Evolutionary conservation across 2,888 invertebrate genomes (phyloP), one percentile per base, ranked within the genome.

Genomic region (Eulithis testata): DNA sequence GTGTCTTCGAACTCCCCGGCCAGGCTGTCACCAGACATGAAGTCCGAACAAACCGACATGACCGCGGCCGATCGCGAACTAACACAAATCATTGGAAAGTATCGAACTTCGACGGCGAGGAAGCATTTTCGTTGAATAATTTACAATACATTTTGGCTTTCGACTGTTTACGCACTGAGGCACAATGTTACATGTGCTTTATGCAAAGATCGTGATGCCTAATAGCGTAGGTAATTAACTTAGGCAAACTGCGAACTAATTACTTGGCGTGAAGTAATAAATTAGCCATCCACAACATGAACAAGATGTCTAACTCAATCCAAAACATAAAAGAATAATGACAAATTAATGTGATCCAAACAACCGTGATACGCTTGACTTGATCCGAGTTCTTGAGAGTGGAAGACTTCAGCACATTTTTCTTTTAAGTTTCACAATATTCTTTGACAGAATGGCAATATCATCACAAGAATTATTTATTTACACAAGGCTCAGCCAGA

Each of bases 11-110:
- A 50, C 11, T 74, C 81, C 63, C 76, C 79, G 56, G 86, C 86
- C 75, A 91, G 74, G 73, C 91, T 91, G 78, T 91, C 92, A 40
- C 83, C 86, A 45, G 90, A 89, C 78, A 91, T 88, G 64, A 84
- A 65, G 60, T 76, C 76, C 74, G 80, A 77, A 70, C 72, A 75
- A 73, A 74, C 76, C 77, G 84, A 77, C 81, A 82, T 82, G 77
- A 66, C 75, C 78, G 74, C 82, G 74, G 78, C 68, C 75, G 78
- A 81, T 82, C 77, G 78, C 76, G 72, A 74, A 83, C 85, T 82
- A 82, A 76, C 75, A 83, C 72, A 71, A 73, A 73, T 75, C 71
- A 73, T 73, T 76, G 68, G 80, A 80, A 79, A 80, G 79, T 72
- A 68, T 74, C 66, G 73, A 67, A 70, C 66, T 60, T 56, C 58